Evolutionary conservation across 92 coral and sea anemone genomes (phyloP).

Genomic region (Meandrina meandrites): DNA sequence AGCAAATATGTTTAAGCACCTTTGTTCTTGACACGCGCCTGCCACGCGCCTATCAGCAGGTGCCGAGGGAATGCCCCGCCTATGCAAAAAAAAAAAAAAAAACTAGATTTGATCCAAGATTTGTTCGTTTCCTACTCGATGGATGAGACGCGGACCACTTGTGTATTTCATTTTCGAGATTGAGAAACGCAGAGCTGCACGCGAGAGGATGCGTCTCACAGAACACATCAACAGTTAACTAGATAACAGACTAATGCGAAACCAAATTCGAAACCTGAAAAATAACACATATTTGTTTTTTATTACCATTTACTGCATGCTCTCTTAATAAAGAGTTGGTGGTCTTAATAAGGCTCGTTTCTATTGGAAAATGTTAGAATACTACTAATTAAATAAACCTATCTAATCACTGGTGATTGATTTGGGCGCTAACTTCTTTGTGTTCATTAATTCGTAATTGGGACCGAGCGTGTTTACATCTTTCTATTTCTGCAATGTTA

Average conservation of each 20-base stretch:
- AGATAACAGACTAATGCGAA: conserved; percentile 75
- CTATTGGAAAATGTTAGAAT: conserved; percentile 89
- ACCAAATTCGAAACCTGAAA: conserved; percentile 65
- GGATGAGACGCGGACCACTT: conserved; percentile 9
- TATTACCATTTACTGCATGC: conserved; percentile 76
- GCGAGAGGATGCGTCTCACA: background rate
- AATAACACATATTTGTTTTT: conserved; percentile 78
- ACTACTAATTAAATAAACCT: conserved; percentile 88
- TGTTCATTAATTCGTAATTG: conserved; percentile 73
- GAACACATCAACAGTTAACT: conserved; percentile 67
- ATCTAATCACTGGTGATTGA: conserved; percentile 98
- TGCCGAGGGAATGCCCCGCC: conserved; percentile 57
- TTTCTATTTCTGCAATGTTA: conserved; percentile 66
- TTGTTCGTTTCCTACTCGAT: conserved; percentile 17
- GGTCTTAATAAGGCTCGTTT: conserved; percentile 69
- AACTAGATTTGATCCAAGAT: conserved; percentile 46
- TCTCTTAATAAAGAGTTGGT: conserved; percentile 82
- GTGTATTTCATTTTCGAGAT: background rate
- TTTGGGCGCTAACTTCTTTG: conserved; percentile 89
- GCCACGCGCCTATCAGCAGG: conserved; percentile 89
- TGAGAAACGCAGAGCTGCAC: background rate
- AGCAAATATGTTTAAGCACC: conserved; percentile 80
- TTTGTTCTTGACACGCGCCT: conserved; percentile 91
- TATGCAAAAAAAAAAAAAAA: conserved; percentile 39
- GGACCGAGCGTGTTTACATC: conserved; percentile 80